Base-by-base conservation (phyloP, 1,140 invertebrate species). In the Rhagoletis zephyria region DNA sequence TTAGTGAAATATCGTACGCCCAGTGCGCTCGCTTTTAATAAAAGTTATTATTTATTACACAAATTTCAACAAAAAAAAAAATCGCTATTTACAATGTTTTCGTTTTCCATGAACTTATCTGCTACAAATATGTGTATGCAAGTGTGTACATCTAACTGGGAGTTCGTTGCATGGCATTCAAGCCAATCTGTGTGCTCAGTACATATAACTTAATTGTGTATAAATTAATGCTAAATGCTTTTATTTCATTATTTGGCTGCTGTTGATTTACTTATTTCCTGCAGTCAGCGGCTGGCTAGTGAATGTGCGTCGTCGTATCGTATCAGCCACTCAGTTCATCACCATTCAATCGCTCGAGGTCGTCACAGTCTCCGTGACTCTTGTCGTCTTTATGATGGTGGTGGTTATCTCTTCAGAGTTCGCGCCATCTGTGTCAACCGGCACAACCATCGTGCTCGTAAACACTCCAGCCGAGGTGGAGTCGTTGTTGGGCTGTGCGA, bases 401-500 rank as follows among this genome's bases (percentile, higher is more conserved):
- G 85, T 64, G 74, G 89, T 88, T 7, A 89, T 89, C 10, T 90
- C 89, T 14, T 65, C 67, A 12, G 59, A 51, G n/a, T n/a, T 56
- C 74, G 16, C 48, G 9, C 74, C 74, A 59, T 81, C 74, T 19
- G 74, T 59, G 16, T 81, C 48, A 19, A 51, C 48, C 51, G 74
- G 74, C 74, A 81, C n/a, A 51, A 81, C 48, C 3, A 56, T 51
- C n/a, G 89, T 92, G 42, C 90, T 56, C n/a, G 90, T 92, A 74
- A 92, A 92, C 1, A 90, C 89, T 3, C 91, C 91, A n/a, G 86
- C 85, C 40, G 56, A 63, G 16, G 30, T 81, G 56, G 64, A 45
- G 56, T 88, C 91, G 88, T 87, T 91, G 87, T 90, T 88, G 6
- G 91, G 91, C 87, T 92, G 91, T 87, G 91, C 91, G 77, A 92